Base-by-base conservation (phyloP, 1,140 invertebrate genomes). In the Panagrolaimus sp. region DNA sequence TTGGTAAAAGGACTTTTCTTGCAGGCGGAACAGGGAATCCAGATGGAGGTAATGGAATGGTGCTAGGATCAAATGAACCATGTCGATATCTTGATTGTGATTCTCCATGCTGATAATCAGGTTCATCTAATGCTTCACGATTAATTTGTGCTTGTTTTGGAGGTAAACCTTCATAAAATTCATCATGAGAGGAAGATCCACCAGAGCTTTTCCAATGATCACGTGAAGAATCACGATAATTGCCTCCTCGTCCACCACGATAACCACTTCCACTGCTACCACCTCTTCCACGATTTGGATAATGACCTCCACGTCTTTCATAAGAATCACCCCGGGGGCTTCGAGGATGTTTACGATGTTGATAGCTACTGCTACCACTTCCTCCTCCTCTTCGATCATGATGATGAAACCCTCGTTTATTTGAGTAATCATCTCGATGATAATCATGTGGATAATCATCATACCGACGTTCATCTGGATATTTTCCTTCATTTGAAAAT, bases 131-230 rank as follows among this genome's bases (percentile, higher is more conserved):
- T 20, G 51, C 51, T 16, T 57, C 51, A n/a, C 51, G 51, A 8
- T 57, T 57, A 27, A 57, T 20, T 57, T 57, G 51, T 57, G 20
- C 20, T 27, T 57, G 51, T 16, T 57, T 57, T 23, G 51, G 51
- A 4, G 51, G 51, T 25, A 57, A 27, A 11, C 51, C 51, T 57
- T 57, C 51, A 27, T 57, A 57, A 27, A 25, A 57, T 27, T 57
- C 51, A 25, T 57, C 51, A 8, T 57, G 31, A 38, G 2, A 4
- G 1, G 51, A 57, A 20, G 27, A 25, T 11, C 20, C 27, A 11
- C 51, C n/a, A 9, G 51, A 27, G n/a, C 51, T 16, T 27, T 57
- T 57, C 51, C 51, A 57, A 16, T 57, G 51, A 27, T 57, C 51
- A 3, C 51, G 8, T 25, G 13, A 20, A 25, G 20, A 20, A 20